phyloP scores from a whole-genome alignment of 1,140 invertebrate genomes.

The Meloidogyne hapla region DNA sequence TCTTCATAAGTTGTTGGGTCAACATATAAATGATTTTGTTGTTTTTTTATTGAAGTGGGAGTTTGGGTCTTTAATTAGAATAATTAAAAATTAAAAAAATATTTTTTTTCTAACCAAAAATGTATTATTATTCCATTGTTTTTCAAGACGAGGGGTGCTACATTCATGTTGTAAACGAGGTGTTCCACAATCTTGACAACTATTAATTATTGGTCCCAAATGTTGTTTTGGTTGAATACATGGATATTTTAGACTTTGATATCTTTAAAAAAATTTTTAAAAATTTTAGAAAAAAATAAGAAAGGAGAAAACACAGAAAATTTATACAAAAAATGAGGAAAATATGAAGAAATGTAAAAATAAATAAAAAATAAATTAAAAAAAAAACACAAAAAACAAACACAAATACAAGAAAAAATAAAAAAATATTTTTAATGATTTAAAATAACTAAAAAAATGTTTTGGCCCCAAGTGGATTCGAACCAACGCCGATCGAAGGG shows the following conservation, averaged over 20 bases:
- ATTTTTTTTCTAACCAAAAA: neutral
- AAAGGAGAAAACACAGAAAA: too few species aligned
- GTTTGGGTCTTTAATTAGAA: neutral
- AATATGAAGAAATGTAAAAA: too few species aligned
- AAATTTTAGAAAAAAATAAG: too few species aligned
- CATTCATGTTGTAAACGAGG: conserved; percentile 21
- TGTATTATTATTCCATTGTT: conserved; percentile 6
- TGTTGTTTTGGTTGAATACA: conserved; percentile 1
- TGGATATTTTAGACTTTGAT: neutral
- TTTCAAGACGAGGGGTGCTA: neutral
- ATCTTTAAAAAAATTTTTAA: neutral
- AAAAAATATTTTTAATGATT: too few species aligned
- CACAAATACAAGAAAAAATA: neutral
- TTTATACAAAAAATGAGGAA: too few species aligned
- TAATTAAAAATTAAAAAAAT: neutral
- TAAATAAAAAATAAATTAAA: neutral
- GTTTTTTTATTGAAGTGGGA: neutral
- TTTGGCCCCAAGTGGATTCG: too few species aligned
- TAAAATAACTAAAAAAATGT: too few species aligned
- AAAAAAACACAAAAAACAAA: neutral
- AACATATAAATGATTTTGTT: conserved; percentile 45
- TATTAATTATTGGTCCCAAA: neutral
- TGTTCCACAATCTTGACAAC: conserved; percentile 18
- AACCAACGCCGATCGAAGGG: too few species aligned
- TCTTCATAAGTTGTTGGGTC: conserved; percentile 63